Percentiles rank a stretch among this genome's conserved stretches.
These are phyloP conservation scores for Mesoclemmys tuberculata DNA, from an alignment of 2,113 vertebrate species.

Conservation along the genomic window DNA sequence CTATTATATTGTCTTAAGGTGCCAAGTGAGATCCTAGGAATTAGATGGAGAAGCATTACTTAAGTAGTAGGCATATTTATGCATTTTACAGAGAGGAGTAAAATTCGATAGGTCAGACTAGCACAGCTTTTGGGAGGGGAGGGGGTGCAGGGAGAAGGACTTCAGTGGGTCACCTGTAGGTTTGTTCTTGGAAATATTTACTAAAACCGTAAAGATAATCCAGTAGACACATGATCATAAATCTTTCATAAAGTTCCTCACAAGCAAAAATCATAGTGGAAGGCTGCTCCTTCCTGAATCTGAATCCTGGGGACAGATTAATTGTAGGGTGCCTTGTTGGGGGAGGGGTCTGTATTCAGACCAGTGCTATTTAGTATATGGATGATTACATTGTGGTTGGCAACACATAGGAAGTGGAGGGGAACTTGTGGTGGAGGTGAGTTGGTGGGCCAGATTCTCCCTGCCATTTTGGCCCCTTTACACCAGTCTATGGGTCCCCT, in stretches of 20 bases:
- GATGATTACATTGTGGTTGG: neutral
- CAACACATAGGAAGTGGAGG: neutral
- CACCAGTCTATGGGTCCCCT: neutral
- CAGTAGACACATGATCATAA: neutral
- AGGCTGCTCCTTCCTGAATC: neutral
- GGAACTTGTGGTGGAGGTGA: neutral
- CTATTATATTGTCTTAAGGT: neutral
- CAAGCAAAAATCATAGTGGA: neutral
- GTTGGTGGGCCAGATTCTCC: neutral
- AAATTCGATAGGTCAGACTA: neutral
- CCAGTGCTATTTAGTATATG: neutral
- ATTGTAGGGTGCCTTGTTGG: neutral
- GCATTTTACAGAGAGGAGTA: neutral
- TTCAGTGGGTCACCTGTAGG: neutral
- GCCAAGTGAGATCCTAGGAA: neutral
- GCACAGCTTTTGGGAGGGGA: neutral
- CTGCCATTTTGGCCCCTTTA: accelerated
- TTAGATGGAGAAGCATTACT: neutral
- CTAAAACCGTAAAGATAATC: neutral
- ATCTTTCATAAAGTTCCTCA: neutral
- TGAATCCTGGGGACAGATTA: neutral
- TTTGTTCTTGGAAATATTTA: neutral
- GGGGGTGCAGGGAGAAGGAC: too few species aligned
- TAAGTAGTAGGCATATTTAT: neutral
- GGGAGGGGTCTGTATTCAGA: neutral